Conservation (phyloP, 2,113 vertebrate species). For the Mola mola region DNA sequence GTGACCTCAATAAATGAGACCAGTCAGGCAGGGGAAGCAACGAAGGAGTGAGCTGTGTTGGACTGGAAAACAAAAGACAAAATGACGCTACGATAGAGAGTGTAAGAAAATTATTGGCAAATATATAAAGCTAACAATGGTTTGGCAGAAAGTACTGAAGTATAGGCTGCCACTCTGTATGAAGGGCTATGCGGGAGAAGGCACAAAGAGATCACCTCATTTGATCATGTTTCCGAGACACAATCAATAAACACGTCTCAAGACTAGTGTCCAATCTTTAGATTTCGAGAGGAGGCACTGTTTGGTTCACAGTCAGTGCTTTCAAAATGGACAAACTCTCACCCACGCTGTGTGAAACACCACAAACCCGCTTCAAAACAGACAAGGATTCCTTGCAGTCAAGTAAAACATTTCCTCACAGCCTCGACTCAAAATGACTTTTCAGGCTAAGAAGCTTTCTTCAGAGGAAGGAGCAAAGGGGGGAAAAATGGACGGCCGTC, state of each 20-base stretch:
- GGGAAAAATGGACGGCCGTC: conserved; percentile 15
- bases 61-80: conserved; percentile 31
- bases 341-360: conserved; percentile 34
- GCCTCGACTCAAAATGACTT: conserved; percentile 27
- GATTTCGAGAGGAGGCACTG: conserved; percentile 20
- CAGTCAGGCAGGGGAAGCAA: conserved; percentile 27
- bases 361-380: conserved; percentile 42
- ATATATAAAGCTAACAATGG: conserved; percentile 11
- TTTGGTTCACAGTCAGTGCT: conserved; percentile 32
- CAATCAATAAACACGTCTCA: conserved; percentile 53
- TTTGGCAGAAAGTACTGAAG: conserved; percentile 24
- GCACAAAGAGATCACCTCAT: conserved; percentile 24
- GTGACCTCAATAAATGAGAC: conserved; percentile 59
- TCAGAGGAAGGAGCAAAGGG: conserved; percentile 1
- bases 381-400: conserved; percentile 34
- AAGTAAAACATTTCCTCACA: conserved; percentile 43
- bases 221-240: conserved; percentile 46
- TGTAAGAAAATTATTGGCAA: conserved; percentile 24
- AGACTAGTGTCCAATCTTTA: conserved; percentile 26
- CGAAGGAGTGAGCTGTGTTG: conserved; percentile 25
- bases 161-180: conserved; percentile 18
- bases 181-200: conserved; percentile 47
- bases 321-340: conserved; percentile 31
- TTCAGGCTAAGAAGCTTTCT: conserved; percentile 38
- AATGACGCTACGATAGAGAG: conserved; percentile 23